Evolutionary conservation across 2,888 invertebrate species (phyloP).

Genomic region (Seira sanloemensis): DNA sequence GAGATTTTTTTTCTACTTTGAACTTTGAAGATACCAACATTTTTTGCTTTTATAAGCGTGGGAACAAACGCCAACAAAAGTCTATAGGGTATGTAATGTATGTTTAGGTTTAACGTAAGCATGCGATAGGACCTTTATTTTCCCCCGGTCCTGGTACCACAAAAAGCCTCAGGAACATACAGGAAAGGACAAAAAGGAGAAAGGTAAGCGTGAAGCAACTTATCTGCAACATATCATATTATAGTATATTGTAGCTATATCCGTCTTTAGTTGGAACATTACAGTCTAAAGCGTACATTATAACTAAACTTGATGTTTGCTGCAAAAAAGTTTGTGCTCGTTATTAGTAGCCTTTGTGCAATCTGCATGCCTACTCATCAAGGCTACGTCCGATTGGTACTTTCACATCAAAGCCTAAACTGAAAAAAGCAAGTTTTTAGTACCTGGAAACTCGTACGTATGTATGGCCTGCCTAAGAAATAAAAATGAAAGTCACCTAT

Average conservation of each 20-base stretch:
- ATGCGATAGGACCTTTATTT: neutral
- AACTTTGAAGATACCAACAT: neutral
- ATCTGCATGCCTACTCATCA: neutral
- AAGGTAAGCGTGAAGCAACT: neutral
- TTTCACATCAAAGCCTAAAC: neutral
- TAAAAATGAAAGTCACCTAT: neutral
- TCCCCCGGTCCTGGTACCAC: too few relatives aligned
- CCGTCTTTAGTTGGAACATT: neutral
- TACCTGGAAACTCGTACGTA: neutral
- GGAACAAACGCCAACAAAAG: neutral
- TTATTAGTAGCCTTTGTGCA: neutral
- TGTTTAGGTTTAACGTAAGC: neutral
- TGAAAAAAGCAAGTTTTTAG: neutral
- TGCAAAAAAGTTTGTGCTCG: neutral
- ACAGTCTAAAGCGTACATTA: too few relatives aligned
- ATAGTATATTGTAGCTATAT: neutral
- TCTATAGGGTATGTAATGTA: neutral
- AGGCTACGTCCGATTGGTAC: neutral
- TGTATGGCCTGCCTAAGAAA: neutral
- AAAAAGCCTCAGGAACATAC: too few relatives aligned
- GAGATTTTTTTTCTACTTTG: too few relatives aligned
- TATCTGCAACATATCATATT: neutral
- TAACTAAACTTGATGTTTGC: too few relatives aligned
- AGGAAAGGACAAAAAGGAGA: neutral
- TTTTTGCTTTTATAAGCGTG: neutral